Evolutionary conservation across 2,797 vertebrate genomes (phyloP), one percentile per base, ranked within the genome.

Genomic region (Calcarius lapponicus): DNA sequence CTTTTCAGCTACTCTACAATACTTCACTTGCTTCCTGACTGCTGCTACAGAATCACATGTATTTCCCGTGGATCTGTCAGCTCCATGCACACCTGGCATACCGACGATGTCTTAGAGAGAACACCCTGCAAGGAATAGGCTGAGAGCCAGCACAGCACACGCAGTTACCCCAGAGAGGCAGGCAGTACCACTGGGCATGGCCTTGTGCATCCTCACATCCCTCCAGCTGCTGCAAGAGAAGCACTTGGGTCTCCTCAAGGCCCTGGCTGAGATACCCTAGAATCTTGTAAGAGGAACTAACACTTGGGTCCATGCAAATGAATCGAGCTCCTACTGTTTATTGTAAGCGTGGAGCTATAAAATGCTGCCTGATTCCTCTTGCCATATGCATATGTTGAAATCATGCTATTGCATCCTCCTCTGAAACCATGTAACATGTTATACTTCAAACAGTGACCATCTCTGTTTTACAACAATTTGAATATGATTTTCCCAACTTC

Each of bases 51-150:
- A 80, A 28, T 6, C 1, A 10, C 3, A n/a, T 3, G 1, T 34
- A 24, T 71, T 74, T 82, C 26, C 67, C 54, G 17, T 11, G 42
- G 79, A 65, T 45, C 51, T 70, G 9, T 13, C 57, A 71, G 31
- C 25, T 65, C 57, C 43, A 22, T 2, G 2, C 4, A 17, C 24
- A 10, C 11, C 62, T 85, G 67, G 22, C 11, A 9, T n/a, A 34
- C 7, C 0, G 3, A 21, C 2, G 7, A 24, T 32, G 3, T 31
- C 26, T 83, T 15, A 15, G n/a, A 47, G 32, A 26, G 32, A 70
- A 2, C 1, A 3, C 2, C 1, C 40, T n/a, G 45, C 2, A 7
- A 13, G 17, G 7, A 26, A 9, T 2, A 29, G 51, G 53, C 26
- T 24, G n/a, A 48, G 31, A 72, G 22, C 24, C 57, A 67, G 62